These are phyloP conservation scores for Ormia ochracea DNA, from an alignment of 2,888 invertebrate species.

Conservation along the genomic window DNA sequence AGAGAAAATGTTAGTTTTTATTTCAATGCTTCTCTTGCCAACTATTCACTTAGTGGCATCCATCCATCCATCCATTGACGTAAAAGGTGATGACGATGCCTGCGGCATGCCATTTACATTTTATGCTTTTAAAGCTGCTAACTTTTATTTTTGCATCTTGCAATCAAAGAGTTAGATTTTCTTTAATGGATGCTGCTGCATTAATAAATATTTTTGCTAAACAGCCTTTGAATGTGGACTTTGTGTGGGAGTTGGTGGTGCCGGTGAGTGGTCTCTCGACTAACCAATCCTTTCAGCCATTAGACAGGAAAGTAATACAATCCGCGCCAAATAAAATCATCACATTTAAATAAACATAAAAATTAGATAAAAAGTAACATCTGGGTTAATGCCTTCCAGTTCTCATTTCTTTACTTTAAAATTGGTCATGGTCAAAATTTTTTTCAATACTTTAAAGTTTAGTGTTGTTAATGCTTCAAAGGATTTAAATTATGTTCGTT, in stretches of 20 bases:
- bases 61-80: not conserved
- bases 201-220: conserved; percentile 39
- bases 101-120: conserved; percentile 40
- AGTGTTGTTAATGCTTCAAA: no score
- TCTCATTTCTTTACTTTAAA: not conserved
- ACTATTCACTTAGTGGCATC: not conserved
- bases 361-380: conserved; percentile 37
- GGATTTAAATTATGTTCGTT: no score
- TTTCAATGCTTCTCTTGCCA: conserved; percentile 23
- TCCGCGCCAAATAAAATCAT: conserved; percentile 9
- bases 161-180: conserved; percentile 20
- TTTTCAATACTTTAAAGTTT: no score
- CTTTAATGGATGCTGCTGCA: conserved; percentile 43
- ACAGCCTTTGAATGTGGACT: conserved; percentile 20
- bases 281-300: not conserved
- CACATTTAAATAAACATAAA: conserved; percentile 5
- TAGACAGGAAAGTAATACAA: conserved; percentile 35
- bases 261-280: conserved; percentile 4
- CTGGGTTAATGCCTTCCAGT: conserved; percentile 17
- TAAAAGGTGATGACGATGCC: not conserved
- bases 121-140: conserved; percentile 14
- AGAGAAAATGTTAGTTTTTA: conserved; percentile 24
- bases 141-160: not conserved
- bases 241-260: conserved; percentile 2
- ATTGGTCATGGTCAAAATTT: not conserved